A percentile compares a stretch with the other conserved stretches of the same genome.
phyloP scores from a whole-genome alignment of 2,888 invertebrate species.

The Choristoneura rosaceana region DNA sequence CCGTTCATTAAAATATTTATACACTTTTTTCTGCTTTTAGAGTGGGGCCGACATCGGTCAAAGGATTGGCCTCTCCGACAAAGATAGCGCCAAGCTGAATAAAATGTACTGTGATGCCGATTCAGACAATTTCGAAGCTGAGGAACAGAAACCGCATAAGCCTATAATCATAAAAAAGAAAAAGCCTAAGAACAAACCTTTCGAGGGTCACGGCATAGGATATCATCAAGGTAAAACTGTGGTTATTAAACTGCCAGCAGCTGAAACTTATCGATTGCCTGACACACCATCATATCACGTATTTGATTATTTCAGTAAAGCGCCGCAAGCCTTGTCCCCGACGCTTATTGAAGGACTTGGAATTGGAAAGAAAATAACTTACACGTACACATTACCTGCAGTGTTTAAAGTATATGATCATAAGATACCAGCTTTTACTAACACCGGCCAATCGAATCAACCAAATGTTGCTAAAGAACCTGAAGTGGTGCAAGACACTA shows the following conservation, averaged over 20 bases:
- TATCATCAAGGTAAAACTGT: conserved; percentile 82
- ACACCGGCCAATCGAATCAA: not conserved
- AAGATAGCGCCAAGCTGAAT: conserved; percentile 84
- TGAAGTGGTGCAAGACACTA: conserved; percentile 17
- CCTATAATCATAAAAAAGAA: conserved; percentile 57
- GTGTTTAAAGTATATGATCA: conserved; percentile 42
- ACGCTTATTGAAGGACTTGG: conserved; percentile 63
- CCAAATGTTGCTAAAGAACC: conserved; percentile 25
- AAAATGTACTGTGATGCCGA: conserved; percentile 85
- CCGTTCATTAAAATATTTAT: not conserved
- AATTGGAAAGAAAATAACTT: conserved; percentile 63
- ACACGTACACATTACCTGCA: conserved; percentile 51
- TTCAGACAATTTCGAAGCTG: conserved; percentile 56
- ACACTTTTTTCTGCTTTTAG: conserved; percentile 55
- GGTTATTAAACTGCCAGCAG: conserved; percentile 74
- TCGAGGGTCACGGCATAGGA: conserved; percentile 78
- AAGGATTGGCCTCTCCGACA: conserved; percentile 83
- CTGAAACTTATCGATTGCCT: conserved; percentile 66
- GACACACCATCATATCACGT: conserved; percentile 67
- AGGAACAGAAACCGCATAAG: conserved; percentile 55
- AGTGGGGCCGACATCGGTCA: conserved; percentile 83
- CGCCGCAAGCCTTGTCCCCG: conserved; percentile 70
- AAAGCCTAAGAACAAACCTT: conserved; percentile 71
- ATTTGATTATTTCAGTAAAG: conserved; percentile 80
- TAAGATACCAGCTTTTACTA: conserved; percentile 34